Evolutionary conservation across 2,113 vertebrate species (phyloP).

Genomic region (Salvelinus namaycush): DNA sequence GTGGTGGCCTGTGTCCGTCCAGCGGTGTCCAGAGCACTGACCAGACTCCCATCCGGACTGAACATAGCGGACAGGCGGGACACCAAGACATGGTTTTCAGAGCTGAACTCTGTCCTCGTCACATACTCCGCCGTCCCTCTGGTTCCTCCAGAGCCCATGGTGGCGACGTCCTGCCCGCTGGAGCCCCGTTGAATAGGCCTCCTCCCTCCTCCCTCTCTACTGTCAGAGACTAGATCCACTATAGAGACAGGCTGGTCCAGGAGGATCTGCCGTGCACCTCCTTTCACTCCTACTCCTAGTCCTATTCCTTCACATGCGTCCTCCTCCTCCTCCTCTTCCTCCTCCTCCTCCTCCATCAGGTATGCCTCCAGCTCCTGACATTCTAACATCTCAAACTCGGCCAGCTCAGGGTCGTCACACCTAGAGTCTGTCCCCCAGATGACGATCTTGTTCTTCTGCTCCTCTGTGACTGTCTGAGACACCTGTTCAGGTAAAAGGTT

Average conservation of each 20-base stretch:
- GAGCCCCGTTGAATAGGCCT: neutral
- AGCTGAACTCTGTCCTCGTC: constrained; percentile 61
- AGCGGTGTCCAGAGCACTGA: constrained; percentile 56
- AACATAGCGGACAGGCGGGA: constrained; percentile 70
- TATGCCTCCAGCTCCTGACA: constrained; percentile 75
- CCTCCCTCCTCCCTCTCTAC: constrained; percentile 19
- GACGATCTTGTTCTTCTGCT: constrained; percentile 63
- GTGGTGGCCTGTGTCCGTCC: constrained; percentile 37
- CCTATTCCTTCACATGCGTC: constrained; percentile 47
- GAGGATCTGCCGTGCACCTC: neutral
- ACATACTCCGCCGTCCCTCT: constrained; percentile 27
- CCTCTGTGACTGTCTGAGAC: constrained; percentile 29
- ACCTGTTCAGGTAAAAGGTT: no score
- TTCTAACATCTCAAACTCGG: constrained; percentile 80
- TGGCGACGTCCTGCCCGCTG: constrained; percentile 25
- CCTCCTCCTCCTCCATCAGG: constrained; percentile 63
- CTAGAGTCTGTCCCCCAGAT: constrained; percentile 73
- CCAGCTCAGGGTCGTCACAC: constrained; percentile 75
- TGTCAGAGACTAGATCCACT: neutral
- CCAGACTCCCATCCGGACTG: constrained; percentile 51
- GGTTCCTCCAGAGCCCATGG: constrained; percentile 26
- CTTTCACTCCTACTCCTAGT: constrained; percentile 15
- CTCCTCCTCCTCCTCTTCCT: constrained; percentile 9
- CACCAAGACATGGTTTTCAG: constrained; percentile 71
- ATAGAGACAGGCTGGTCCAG: constrained; percentile 1